phyloP scores from a whole-genome alignment of 1,140 invertebrate species.

The Bombus breviceps region DNA sequence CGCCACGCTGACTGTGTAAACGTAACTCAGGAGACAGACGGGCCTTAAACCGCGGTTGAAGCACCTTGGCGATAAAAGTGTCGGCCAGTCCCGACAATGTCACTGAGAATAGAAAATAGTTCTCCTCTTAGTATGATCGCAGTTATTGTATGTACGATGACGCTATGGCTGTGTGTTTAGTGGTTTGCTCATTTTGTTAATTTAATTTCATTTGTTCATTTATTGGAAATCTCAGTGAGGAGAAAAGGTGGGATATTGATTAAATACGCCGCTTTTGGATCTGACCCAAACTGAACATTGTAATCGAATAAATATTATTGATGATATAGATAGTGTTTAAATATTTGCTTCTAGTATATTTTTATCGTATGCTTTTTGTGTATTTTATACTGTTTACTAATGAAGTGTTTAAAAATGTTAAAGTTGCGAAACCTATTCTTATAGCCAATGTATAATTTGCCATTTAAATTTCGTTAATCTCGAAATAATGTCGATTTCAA shows the following conservation, averaged over 20 bases:
- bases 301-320: too few relatives aligned
- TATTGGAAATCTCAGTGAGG: neutral
- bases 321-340: too few relatives aligned
- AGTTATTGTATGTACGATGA: neutral
- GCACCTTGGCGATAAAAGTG: conserved; percentile 61
- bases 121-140: neutral
- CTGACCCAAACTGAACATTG: neutral
- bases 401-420: too few relatives aligned
- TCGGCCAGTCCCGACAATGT: conserved; percentile 13
- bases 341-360: neutral
- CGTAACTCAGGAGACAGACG: conserved; percentile 55
- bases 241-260: too few relatives aligned
- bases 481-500: too few relatives aligned
- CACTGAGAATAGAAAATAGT: neutral
- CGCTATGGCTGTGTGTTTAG: too few relatives aligned
- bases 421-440: too few relatives aligned
- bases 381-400: neutral
- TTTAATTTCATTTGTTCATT: neutral
- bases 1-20: conserved; percentile 58
- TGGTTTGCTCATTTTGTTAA: neutral
- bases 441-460: too few relatives aligned
- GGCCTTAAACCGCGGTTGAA: conserved; percentile 63
- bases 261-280: too few relatives aligned
- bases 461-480: too few relatives aligned
- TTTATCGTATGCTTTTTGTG: neutral